Evolutionary conservation across 1,140 invertebrate species (phyloP).

Genomic region (Atta texana): DNA sequence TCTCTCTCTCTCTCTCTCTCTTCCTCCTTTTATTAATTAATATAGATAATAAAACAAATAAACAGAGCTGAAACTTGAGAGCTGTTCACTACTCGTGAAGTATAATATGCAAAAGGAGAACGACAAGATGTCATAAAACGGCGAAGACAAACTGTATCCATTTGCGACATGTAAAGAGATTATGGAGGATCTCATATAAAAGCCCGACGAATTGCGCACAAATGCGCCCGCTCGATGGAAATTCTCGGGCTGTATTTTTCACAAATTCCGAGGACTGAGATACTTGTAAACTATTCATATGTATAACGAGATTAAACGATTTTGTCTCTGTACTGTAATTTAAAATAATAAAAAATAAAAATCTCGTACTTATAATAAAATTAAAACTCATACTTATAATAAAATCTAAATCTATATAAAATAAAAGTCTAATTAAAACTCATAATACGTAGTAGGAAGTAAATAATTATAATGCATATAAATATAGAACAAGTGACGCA

Average conservation of each 20-base stretch:
- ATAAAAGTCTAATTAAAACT: background rate
- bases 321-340: background rate
- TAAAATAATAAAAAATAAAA: no score
- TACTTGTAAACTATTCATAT: background rate
- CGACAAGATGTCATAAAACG: constrained; percentile 36
- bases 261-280: background rate
- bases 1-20: constrained; percentile 13
- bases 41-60: background rate
- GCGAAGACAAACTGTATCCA: constrained; percentile 53
- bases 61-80: background rate
- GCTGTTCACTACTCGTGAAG: background rate
- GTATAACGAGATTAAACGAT: background rate
- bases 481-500: background rate
- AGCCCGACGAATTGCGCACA: constrained; percentile 32
- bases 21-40: background rate
- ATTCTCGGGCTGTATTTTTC: constrained; percentile 45
- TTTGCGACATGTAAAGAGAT: constrained; percentile 65
- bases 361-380: no score
- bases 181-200: constrained; percentile 52
- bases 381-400: background rate
- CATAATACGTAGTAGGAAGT: background rate
- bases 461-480: background rate
- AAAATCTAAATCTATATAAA: background rate
- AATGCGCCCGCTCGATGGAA: constrained; percentile 6
- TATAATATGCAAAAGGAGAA: constrained; percentile 27